Evolutionary conservation across 2,797 vertebrate genomes (phyloP), one percentile per base, ranked within the genome.

Genomic region (Lates japonicus): DNA sequence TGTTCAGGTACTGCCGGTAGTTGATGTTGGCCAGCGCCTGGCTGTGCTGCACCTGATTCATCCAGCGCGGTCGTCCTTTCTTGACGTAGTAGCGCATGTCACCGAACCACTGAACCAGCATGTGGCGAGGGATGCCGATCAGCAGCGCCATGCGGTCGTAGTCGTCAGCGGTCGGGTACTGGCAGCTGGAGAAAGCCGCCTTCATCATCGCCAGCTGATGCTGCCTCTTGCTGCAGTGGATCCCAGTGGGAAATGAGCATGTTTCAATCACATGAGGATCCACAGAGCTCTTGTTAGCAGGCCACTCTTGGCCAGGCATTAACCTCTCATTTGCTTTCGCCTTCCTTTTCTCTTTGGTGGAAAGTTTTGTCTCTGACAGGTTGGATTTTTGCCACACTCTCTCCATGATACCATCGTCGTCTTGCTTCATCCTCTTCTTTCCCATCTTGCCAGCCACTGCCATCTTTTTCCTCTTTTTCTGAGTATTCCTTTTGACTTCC

Each of bases 1-100:
- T 2, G 5, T 12, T 70, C 52, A 80, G 0, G 51, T 16, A 61
- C 61, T 94, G 92, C 48, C 31, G 76, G 71, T 87, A 60, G 16
- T 3, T 61, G 71, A 94, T 37, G 41, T 74, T 87, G 2, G 68
- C 65, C 16, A 89, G 39, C 1, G 80, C 76, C 37, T 22, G 60
- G 0, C 57, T 44, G 80, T 87, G 80, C 52, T 94, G 90, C 14
- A 96, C 91, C n/a, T 31, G 3, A 7, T 68, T 94, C 88, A 97
- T 93, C 97, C 97, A 97, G 76, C 90, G 80, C 13, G 96, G 93
- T 57, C 90, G 94, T 20, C 78, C 80, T 31, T 93, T 95, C 85
- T 97, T 97, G 37, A 97, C 57, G 31, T 92, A 92, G 59, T 97
- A 97, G 25, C 96, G 96, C 5, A 91, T 96, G 86, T 97, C 96